These are phyloP conservation scores for Penaeus japonicus DNA, from an alignment of 1,140 invertebrate species.

Conservation along the genomic window DNA sequence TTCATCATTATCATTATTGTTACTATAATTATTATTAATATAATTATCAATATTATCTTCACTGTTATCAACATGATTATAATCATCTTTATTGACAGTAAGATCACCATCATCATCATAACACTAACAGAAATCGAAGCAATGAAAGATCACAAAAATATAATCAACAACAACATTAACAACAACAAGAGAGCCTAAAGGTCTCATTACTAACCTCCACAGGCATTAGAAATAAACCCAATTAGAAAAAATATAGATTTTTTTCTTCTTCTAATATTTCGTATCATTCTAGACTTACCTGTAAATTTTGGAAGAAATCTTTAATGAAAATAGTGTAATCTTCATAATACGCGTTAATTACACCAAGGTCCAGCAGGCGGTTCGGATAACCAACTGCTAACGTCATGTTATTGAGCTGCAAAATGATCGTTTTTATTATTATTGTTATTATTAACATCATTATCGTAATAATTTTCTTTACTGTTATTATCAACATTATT, in stretches of 20 bases:
- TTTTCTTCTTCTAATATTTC: too few relatives aligned
- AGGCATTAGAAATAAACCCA: background rate
- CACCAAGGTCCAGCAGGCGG: conserved; percentile 63
- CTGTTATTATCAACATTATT: too few relatives aligned
- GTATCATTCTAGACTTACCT: conserved; percentile 58
- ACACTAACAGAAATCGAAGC: too few relatives aligned
- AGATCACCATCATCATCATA: too few relatives aligned
- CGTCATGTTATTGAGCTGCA: conserved; percentile 65
- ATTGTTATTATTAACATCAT: conserved; percentile 33
- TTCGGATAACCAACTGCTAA: conserved; percentile 69
- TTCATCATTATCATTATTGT: too few relatives aligned
- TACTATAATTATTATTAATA: too few relatives aligned
- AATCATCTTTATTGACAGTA: too few relatives aligned
- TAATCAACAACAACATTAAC: too few relatives aligned
- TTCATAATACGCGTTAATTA: conserved; percentile 66
- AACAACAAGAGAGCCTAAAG: background rate
- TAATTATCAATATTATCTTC: too few relatives aligned
- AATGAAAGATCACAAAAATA: too few relatives aligned
- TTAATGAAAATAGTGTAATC: conserved; percentile 66
- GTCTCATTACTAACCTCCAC: background rate
- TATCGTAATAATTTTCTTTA: background rate
- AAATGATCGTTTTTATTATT: conserved; percentile 59
- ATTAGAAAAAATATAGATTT: too few relatives aligned
- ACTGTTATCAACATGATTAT: too few relatives aligned
- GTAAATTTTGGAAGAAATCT: conserved; percentile 67